These are phyloP conservation scores for Allophyes oxyacanthae DNA, from an alignment of 2,888 invertebrate genomes.

Conservation along the genomic window DNA sequence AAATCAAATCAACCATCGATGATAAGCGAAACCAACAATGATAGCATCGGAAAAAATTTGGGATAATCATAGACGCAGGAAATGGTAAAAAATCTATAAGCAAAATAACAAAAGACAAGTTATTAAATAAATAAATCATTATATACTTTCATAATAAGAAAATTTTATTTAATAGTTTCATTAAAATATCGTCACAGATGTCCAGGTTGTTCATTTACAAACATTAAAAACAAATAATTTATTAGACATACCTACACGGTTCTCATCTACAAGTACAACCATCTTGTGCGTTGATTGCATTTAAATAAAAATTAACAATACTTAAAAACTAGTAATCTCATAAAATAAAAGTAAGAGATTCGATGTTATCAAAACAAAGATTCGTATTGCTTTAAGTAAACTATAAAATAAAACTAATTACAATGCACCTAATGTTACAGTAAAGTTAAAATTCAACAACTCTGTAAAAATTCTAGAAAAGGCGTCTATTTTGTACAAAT, in stretches of 20 bases:
- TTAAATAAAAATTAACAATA: conserved; percentile 83
- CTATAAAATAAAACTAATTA: conserved; percentile 54
- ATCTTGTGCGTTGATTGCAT: conserved; percentile 77
- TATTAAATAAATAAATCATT: conserved; percentile 38
- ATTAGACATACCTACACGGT: conserved; percentile 81
- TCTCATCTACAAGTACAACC: conserved; percentile 67
- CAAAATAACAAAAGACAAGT: no score
- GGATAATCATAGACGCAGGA: no score
- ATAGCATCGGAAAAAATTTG: no score
- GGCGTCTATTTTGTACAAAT: conserved; percentile 77
- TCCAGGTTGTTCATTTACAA: conserved; percentile 72
- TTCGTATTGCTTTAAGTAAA: conserved; percentile 68
- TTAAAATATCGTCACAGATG: conserved; percentile 82
- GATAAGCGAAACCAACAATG: no score
- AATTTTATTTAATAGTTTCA: conserved; percentile 82
- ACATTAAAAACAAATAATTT: conserved; percentile 86
- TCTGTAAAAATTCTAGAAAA: conserved; percentile 81
- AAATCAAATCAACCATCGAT: no score
- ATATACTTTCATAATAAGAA: conserved; percentile 69
- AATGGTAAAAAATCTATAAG: no score
- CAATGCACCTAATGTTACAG: conserved; percentile 42
- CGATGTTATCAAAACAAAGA: conserved; percentile 68
- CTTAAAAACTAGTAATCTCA: conserved; percentile 85
- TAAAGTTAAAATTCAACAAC: conserved; percentile 73
- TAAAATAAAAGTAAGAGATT: conserved; percentile 82